These are phyloP conservation scores for human (Homo sapiens) DNA, from an alignment of 2,113 vertebrate species.

Conservation along the genomic window GRCh38 chr9:120811501-120812000, in stretches of 20 bases:
- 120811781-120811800: too few relatives aligned
- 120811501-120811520: background rate
- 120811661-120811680: too few relatives aligned
- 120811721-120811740: too few relatives aligned
- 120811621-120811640: background rate
- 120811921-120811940: background rate
- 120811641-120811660: too few relatives aligned
- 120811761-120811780: too few relatives aligned
- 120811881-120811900: background rate
- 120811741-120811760: too few relatives aligned
- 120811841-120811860: background rate
- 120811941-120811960: background rate
- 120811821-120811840: too few relatives aligned
- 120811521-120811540: background rate
- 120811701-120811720: too few relatives aligned
- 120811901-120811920: background rate
- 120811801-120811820: too few relatives aligned
- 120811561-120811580: too few relatives aligned
- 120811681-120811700: too few relatives aligned
- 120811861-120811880: background rate
- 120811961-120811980: background rate
- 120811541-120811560: background rate
- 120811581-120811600: background rate
- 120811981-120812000: background rate
- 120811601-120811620: background rate